A percentile compares a stretch with the other conserved stretches of the same genome.
phyloP scores from a whole-genome alignment of 2,113 vertebrate genomes.

The Acrocephalus arundinaceus region DNA sequence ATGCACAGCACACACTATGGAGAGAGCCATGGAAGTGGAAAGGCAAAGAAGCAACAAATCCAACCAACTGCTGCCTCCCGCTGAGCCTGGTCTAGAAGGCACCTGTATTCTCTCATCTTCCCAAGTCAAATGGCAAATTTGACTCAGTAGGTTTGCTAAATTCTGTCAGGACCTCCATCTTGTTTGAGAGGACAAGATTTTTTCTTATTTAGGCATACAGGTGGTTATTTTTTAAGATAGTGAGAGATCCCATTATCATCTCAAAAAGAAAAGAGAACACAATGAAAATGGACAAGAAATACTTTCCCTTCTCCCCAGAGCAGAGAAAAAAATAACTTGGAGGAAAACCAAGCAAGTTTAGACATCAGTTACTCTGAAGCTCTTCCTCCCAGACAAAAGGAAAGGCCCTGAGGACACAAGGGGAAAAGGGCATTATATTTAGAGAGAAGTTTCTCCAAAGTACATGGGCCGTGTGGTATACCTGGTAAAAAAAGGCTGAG shows the following conservation, averaged over 20 bases:
- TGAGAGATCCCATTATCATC: neutral
- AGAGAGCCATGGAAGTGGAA: neutral
- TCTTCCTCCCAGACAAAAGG: neutral
- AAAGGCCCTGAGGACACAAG: neutral
- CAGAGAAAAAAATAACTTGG: neutral
- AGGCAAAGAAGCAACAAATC: neutral
- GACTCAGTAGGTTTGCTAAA: neutral
- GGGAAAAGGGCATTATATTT: neutral
- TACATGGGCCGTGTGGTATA: rapidly evolving
- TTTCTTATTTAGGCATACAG: neutral
- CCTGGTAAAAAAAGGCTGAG: neutral
- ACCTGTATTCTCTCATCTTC: neutral
- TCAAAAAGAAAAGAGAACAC: neutral
- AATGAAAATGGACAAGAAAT: neutral
- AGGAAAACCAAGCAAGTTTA: neutral
- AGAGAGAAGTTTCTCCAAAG: neutral
- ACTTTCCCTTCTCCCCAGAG: neutral
- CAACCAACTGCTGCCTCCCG: neutral
- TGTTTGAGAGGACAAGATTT: neutral
- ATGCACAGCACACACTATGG: neutral
- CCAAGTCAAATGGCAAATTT: neutral
- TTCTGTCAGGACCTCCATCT: neutral
- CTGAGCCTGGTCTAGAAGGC: neutral
- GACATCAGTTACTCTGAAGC: neutral
- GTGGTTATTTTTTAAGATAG: neutral